Evolutionary conservation across 2,888 invertebrate genomes (phyloP).

Genomic region (Agapostemon virescens): DNA sequence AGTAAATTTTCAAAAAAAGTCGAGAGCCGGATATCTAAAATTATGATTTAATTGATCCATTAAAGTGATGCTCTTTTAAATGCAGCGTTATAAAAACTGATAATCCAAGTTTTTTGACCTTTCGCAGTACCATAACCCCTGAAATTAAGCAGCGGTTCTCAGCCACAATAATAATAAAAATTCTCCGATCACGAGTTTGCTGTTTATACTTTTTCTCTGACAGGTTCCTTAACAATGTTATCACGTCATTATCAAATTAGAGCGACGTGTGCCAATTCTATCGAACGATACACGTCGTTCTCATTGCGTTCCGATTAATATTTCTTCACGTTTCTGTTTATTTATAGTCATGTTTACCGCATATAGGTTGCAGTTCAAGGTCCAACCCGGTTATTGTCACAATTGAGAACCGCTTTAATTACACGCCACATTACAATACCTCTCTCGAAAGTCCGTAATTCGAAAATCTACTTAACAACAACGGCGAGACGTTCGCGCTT

Average conservation of each 20-base stretch:
- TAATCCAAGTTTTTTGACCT: neutral
- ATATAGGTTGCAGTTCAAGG: slow-evolving; percentile 15
- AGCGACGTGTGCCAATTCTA: neutral
- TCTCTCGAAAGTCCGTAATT: neutral
- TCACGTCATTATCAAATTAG: neutral
- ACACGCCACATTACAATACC: neutral
- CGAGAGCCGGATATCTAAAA: neutral
- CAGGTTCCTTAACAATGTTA: neutral
- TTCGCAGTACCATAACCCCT: neutral
- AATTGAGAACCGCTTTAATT: slow-evolving; percentile 6
- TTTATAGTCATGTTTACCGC: slow-evolving; percentile 6
- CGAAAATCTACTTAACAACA: neutral
- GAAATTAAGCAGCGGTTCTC: neutral
- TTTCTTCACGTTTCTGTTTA: slow-evolving; percentile 2
- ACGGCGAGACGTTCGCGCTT: neutral
- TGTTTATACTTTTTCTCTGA: neutral
- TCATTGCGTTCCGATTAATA: neutral
- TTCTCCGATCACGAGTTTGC: too few relatives aligned
- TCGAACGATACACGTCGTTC: neutral
- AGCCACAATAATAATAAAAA: neutral
- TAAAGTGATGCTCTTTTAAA: neutral
- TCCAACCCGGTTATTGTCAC: neutral
- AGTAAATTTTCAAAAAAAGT: neutral
- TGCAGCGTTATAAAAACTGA: neutral
- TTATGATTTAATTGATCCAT: neutral